A percentile compares a stretch with the other conserved stretches of the same genome.
Evolutionary conservation across 2,888 invertebrate genomes (phyloP).

Genomic region (Drosophila kambysellisi): DNA sequence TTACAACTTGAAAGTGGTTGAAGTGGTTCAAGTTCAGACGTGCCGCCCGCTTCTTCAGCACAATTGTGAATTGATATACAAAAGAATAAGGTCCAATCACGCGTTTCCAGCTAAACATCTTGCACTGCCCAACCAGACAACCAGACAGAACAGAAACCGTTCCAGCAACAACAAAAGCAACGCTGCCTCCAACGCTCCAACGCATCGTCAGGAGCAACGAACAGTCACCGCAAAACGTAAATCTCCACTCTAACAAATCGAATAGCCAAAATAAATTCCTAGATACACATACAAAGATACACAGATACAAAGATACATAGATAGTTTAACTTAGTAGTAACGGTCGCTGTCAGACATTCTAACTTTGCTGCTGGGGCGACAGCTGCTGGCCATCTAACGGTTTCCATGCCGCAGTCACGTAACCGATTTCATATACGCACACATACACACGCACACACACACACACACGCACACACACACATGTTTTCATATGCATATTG

Average conservation of each 20-base stretch:
- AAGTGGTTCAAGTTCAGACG: constrained; percentile 69
- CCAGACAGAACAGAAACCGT: constrained; percentile 24
- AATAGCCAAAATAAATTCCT: constrained; percentile 8
- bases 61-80: constrained; percentile 73
- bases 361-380: constrained; percentile 50
- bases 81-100: constrained; percentile 54
- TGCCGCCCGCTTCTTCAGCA: constrained; percentile 56
- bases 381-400: constrained; percentile 76
- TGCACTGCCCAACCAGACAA: constrained; percentile 55
- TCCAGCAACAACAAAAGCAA: constrained; percentile 9
- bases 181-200: constrained; percentile 42
- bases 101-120: constrained; percentile 63
- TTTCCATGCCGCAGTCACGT: constrained; percentile 66
- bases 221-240: constrained; percentile 65
- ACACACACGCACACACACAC: constrained; percentile 28
- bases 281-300: not conserved
- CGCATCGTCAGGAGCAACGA: constrained; percentile 43
- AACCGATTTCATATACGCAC: constrained; percentile 63
- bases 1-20: constrained; percentile 25
- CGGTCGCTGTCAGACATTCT: constrained; percentile 46
- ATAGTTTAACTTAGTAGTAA: constrained; percentile 39
- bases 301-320: constrained; percentile 1
- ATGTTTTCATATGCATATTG: constrained; percentile 65
- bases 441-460: constrained; percentile 25
- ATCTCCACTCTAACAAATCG: constrained; percentile 25